These are phyloP conservation scores for Botia almorhae DNA, from an alignment of 2,797 vertebrate genomes.

Conservation along the genomic window DNA sequence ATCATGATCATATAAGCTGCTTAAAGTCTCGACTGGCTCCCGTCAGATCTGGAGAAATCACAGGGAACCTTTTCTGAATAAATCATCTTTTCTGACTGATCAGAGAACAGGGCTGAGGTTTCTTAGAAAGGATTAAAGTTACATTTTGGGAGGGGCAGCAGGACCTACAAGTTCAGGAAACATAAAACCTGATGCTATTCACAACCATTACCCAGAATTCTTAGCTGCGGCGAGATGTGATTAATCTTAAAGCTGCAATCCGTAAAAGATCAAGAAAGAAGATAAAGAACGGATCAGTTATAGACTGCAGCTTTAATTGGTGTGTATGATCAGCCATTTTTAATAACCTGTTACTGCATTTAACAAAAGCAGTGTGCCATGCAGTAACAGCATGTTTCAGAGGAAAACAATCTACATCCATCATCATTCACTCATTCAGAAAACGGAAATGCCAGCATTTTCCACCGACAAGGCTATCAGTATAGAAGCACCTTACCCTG, in stretches of 20 bases:
- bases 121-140: not conserved
- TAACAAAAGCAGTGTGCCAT: no score
- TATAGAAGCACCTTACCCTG: no score
- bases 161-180: conserved; percentile 1
- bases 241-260: not conserved
- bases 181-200: conserved; percentile 11
- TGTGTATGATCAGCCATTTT: no score
- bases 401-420: no score
- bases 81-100: not conserved
- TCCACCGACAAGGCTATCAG: not conserved
- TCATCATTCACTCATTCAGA: no score
- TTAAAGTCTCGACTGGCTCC: conserved; percentile 46
- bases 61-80: not conserved
- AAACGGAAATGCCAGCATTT: no score
- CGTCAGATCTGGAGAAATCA: not conserved
- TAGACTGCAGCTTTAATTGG: no score
- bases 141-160: not conserved
- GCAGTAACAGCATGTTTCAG: no score
- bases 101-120: not conserved
- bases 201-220: not conserved
- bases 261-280: no score
- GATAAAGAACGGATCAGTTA: no score
- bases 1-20: conserved; percentile 53
- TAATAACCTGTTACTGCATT: no score
- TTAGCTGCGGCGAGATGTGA: not conserved